Evolutionary conservation across 1,140 invertebrate species (phyloP).

Genomic region (Hypothenemus hampei): DNA sequence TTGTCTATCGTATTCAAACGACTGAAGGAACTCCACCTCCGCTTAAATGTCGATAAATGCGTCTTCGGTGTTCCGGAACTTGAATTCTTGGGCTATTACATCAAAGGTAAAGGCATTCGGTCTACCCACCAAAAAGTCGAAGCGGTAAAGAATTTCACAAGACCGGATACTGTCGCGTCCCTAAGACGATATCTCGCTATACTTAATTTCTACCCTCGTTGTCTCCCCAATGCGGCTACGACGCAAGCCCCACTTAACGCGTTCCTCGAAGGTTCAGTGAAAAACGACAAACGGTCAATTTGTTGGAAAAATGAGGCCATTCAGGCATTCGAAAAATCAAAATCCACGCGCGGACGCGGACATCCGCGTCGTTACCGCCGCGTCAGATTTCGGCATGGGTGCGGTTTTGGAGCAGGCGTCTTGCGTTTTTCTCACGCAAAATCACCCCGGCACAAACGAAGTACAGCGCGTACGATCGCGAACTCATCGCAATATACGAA

Average conservation of each 20-base stretch:
- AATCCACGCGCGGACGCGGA: no score
- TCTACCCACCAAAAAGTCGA: background rate
- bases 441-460: constrained; percentile 10
- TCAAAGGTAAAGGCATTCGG: background rate
- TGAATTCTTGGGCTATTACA: background rate
- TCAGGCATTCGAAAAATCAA: no score
- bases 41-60: background rate
- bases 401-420: constrained; percentile 31
- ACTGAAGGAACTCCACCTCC: no score
- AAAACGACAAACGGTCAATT: no score
- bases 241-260: background rate
- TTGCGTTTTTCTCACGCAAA: constrained; percentile 36
- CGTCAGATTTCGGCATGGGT: constrained; percentile 10
- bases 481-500: background rate
- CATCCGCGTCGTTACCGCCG: no score
- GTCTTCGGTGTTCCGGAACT: background rate
- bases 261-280: no score
- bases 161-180: background rate
- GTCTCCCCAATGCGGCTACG: background rate
- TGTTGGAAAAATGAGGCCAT: no score
- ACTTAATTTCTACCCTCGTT: background rate
- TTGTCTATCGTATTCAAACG: background rate
- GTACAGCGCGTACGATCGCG: background rate
- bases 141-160: background rate
- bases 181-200: background rate